Evolutionary conservation across 2,888 invertebrate genomes (phyloP).

Genomic region (Aphidoletes aphidimyza): DNA sequence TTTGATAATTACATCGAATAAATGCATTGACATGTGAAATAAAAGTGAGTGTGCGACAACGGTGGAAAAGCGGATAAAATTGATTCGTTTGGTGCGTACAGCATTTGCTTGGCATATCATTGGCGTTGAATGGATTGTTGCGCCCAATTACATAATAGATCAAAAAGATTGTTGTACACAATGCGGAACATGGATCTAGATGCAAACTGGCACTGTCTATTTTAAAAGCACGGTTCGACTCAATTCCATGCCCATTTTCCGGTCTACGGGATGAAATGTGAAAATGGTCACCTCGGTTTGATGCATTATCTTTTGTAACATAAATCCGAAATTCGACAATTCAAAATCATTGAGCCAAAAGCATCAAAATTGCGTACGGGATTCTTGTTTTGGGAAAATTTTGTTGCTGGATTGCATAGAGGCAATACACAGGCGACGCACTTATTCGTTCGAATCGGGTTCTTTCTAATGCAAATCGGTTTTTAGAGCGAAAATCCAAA

Average conservation of each 20-base stretch:
- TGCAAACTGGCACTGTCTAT: too few species aligned
- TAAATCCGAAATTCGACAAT: conserved; percentile 40
- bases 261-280: conserved; percentile 25
- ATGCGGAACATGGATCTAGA: neutral
- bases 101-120: neutral
- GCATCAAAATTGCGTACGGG: neutral
- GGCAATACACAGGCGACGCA: too few species aligned
- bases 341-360: conserved; percentile 27
- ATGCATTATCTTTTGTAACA: conserved; percentile 46
- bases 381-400: neutral
- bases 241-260: conserved; percentile 22
- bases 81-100: conserved; percentile 46
- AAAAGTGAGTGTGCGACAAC: neutral
- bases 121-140: neutral
- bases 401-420: neutral
- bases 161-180: conserved; percentile 26
- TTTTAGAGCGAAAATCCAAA: neutral
- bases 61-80: neutral
- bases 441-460: neutral
- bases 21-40: conserved; percentile 7
- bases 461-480: conserved; percentile 28
- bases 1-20: conserved; percentile 41
- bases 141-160: conserved; percentile 46
- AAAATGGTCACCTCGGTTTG: conserved; percentile 52
- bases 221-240: too few species aligned